Evolutionary conservation across 2,888 invertebrate species (phyloP).

Genomic region (Lysandra coridon): DNA sequence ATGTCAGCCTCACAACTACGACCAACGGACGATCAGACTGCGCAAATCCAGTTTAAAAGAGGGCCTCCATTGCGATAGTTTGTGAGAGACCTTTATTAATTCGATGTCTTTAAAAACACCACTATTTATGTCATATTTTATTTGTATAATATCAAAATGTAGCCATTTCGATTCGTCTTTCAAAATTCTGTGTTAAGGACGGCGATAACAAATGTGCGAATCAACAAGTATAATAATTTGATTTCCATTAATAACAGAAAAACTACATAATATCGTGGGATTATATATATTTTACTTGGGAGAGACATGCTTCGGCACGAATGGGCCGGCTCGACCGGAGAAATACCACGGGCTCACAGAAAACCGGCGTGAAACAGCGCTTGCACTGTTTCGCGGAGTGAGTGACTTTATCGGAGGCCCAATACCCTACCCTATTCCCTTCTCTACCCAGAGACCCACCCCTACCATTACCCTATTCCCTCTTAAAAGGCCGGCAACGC

Average conservation of each 20-base stretch:
- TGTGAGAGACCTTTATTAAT: not conserved
- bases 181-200: not conserved
- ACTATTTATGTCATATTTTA: not conserved
- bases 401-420: no score
- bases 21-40: not conserved
- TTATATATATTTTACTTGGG: no score
- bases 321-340: no score
- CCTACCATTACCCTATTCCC: no score
- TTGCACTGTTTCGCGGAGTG: no score
- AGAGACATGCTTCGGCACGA: no score
- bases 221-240: not conserved
- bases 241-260: not conserved
- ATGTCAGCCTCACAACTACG: not conserved
- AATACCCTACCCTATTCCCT: no score
- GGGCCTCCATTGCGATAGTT: not conserved
- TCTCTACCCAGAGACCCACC: no score
- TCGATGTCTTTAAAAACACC: not conserved
- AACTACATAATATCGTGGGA: no score
- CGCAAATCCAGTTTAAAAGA: not conserved
- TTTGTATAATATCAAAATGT: not conserved
- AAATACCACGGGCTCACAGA: no score
- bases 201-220: not conserved
- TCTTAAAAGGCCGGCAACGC: no score
- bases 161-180: not conserved
- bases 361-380: no score